Base-by-base conservation (phyloP, 35 echinoderm and acorn worm species). In the Lytechinus variegatus region DNA sequence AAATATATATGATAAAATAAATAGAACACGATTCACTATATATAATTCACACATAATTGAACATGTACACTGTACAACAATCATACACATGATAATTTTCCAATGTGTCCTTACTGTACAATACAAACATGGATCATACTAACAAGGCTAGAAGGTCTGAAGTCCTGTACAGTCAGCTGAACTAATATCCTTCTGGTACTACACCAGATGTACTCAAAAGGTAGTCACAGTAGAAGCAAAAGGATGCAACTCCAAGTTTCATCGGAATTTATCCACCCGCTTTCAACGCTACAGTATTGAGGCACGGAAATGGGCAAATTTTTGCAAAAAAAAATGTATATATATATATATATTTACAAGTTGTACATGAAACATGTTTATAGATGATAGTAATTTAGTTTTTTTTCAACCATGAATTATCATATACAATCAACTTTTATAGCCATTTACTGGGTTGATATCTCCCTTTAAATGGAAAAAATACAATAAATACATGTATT, bases 1-100 rank as follows among this genome's bases (percentile, higher is more conserved):
- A 79, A 7, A 79, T 79, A 79, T 79, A 79, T 79, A 79, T 79
- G 24, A 71, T 71, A 79, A 79, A 79, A 79, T 79, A 79, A 79
- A 79, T 79, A 79, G 66, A 79, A 79, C 66, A 79, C 8, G 66
- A 24, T 79, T 5, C 66, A 79, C 66, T 7, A 79, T 79, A 79
- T 79, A 79, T 24, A 79, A 24, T 79, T 79, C 66, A 79, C 66
- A 79, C 61, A 21, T 72, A 72, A 72, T 72, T n/a, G n/a, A 72
- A 72, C 61, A 72, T 72, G n/a, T 72, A 72, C 14, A 72, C n/a
- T n/a, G n/a, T n/a, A n/a, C 33, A 19, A 79, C 66, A 10, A 71
- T 16, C n/a, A 79, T 79, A 24, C 66, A 24, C 5, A 16, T 24
- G 19, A 24, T 79, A 79, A 24, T 79, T 9, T 79, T 79, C 66